These are phyloP conservation scores for Zosterops pallidus DNA, from an alignment of 2,113 vertebrate genomes.

Conservation along the genomic window DNA sequence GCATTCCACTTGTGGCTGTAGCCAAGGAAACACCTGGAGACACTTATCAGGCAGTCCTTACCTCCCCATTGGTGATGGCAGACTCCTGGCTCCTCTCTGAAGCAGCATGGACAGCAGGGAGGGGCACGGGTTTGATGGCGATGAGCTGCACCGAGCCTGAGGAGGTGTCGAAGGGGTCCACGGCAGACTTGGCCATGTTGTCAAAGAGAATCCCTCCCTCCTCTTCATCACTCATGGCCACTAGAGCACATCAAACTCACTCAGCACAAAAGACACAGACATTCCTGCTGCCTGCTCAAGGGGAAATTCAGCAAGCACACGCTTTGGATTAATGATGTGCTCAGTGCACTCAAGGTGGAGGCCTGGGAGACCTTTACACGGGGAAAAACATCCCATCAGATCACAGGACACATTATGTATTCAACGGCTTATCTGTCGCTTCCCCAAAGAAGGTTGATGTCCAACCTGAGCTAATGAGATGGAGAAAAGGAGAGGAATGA, in stretches of 20 bases:
- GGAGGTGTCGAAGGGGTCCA: constrained; percentile 91
- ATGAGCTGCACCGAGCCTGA: constrained; percentile 96
- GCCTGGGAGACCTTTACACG: neutral
- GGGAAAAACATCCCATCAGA: neutral
- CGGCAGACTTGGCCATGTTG: constrained; percentile 67
- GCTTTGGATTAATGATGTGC: neutral
- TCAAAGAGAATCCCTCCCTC: constrained; percentile 79
- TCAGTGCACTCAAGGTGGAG: neutral
- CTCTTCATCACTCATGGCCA: constrained; percentile 76
- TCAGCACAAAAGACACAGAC: constrained; percentile 20
- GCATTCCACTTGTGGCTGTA: neutral
- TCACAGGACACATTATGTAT: neutral
- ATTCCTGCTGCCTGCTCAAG: neutral
- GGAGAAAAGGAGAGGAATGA: neutral
- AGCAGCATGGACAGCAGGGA: constrained; percentile 81
- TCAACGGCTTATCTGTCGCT: neutral
- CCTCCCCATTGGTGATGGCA: constrained; percentile 89
- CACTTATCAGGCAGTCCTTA: constrained; percentile 54
- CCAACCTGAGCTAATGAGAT: neutral
- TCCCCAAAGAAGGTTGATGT: neutral
- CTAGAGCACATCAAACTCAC: constrained; percentile 63
- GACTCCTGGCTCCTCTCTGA: constrained; percentile 91
- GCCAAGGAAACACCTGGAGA: neutral
- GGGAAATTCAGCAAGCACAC: neutral
- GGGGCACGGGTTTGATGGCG: constrained; percentile 86